Base-by-base conservation (phyloP, 2,888 invertebrate species). In the Phyllotreta cruciferae region DNA sequence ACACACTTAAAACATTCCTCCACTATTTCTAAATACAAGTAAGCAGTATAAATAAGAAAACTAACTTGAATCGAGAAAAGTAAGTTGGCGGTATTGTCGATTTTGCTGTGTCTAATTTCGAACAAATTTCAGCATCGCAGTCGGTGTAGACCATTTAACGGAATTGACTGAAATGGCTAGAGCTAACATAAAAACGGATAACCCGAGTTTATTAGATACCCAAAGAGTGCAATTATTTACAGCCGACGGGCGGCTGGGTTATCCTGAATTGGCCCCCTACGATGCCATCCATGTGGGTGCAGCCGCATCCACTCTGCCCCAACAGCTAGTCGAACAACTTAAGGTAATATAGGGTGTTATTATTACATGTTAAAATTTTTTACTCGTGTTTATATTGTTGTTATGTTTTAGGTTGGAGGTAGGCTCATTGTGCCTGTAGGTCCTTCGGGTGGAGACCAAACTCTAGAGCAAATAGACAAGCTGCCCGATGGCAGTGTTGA, bases 251-350 rank as follows among this genome's bases (percentile, higher is more conserved):
- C 85, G 96, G 63, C 81, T 87, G 74, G 97, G 97, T 3, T 89
- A 87, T 76, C 82, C 87, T 1, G 82, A 85, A 58, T 86, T 88
- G 68, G 93, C 90, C 3, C 96, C 95, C 0, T 97, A 90, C 76
- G 90, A 94, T 83, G 96, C 94, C 11, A 97, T 97, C 72, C 96
- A 97, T 81, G 94, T 95, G 5, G 96, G 95, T 55, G 96, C 95
- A 7, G 95, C 95, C 37, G 91, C 94, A 7, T 88, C 92, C 3
- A 85, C 84, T 61, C 83, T 92, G 62, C 95, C 94, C 34, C 84
- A 89, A 79, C 85, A 88, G 71, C 88, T 94, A 78, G 83, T 95
- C 66, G 88, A 92, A 41, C 97, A 97, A 81, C 82, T 97, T 74
- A 94, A 94, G 78, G 91, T 79, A 71, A 58, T 47, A 42, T 10